Evolutionary conservation across 2,888 invertebrate genomes (phyloP).

Genomic region (Synergus umbraculus): DNA sequence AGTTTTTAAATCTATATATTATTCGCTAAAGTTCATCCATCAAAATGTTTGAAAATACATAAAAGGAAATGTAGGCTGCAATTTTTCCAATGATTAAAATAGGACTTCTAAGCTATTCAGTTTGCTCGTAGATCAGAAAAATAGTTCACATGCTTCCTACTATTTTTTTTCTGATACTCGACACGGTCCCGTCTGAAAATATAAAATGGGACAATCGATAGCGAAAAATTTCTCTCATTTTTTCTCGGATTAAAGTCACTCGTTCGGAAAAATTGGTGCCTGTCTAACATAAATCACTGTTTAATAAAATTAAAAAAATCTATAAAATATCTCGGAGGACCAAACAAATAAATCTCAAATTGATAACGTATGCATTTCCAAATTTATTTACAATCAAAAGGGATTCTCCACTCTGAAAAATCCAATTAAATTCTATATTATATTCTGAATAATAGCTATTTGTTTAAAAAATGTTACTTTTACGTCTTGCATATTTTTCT

Average conservation of each 20-base stretch:
- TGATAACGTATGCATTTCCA: neutral
- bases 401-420: neutral
- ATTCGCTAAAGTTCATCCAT: neutral
- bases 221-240: slow-evolving; percentile 27
- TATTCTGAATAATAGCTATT: neutral
- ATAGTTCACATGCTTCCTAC: slow-evolving; percentile 1
- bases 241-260: neutral
- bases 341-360: neutral
- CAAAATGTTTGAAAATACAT: neutral
- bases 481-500: slow-evolving; percentile 20
- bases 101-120: neutral
- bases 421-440: too few species aligned
- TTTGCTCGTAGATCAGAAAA: slow-evolving; percentile 9
- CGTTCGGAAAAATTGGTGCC: neutral
- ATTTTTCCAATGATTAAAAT: slow-evolving; percentile 13
- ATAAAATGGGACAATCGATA: slow-evolving; percentile 13
- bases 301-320: neutral
- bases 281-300: slow-evolving; percentile 6
- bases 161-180: slow-evolving; percentile 12
- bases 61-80: neutral
- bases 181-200: slow-evolving; percentile 3
- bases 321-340: neutral
- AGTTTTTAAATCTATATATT: neutral
- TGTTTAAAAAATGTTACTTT: neutral
- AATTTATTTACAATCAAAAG: neutral